Evolutionary conservation across 2,888 invertebrate genomes (phyloP).

Genomic region (Anticlea derivata): DNA sequence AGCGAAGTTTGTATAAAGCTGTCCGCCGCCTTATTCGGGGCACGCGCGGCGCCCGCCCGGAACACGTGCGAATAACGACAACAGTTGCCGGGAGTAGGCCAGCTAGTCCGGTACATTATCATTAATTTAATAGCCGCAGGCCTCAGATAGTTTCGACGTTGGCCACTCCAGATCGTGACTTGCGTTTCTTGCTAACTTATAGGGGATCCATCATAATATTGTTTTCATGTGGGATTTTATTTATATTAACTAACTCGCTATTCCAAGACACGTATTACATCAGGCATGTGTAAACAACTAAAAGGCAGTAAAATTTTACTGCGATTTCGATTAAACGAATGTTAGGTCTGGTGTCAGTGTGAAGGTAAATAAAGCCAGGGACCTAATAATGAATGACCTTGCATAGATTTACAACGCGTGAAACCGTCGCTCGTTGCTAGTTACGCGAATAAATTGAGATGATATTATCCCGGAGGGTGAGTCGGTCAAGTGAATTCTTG

Average conservation of each 20-base stretch:
- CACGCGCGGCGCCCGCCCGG: constrained; percentile 43
- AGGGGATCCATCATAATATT: constrained; percentile 26
- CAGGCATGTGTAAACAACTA: too few species aligned
- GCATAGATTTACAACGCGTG: background rate
- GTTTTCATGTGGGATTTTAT: constrained; percentile 13
- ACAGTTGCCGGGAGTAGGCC: constrained; percentile 44
- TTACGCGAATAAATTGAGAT: constrained; percentile 29
- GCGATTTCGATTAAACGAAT: too few species aligned
- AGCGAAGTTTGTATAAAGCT: constrained; percentile 35
- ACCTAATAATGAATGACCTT: too few species aligned
- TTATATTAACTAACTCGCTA: too few species aligned
- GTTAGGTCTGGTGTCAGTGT: too few species aligned
- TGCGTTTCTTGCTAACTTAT: constrained; percentile 41
- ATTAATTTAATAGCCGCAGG: constrained; percentile 65
- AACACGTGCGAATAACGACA: constrained; percentile 72
- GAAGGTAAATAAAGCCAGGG: too few species aligned
- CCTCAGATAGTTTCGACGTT: constrained; percentile 43
- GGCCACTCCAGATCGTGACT: constrained; percentile 51
- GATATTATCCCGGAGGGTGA: constrained; percentile 29
- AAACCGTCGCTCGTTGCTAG: background rate
- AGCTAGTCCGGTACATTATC: constrained; percentile 57
- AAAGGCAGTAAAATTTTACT: too few species aligned
- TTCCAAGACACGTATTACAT: too few species aligned
- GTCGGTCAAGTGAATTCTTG: constrained; percentile 34
- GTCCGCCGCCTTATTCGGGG: constrained; percentile 42